Evolutionary conservation across 2,888 invertebrate species (phyloP).

Genomic region (Bursaphelenchus okinawaensis): DNA sequence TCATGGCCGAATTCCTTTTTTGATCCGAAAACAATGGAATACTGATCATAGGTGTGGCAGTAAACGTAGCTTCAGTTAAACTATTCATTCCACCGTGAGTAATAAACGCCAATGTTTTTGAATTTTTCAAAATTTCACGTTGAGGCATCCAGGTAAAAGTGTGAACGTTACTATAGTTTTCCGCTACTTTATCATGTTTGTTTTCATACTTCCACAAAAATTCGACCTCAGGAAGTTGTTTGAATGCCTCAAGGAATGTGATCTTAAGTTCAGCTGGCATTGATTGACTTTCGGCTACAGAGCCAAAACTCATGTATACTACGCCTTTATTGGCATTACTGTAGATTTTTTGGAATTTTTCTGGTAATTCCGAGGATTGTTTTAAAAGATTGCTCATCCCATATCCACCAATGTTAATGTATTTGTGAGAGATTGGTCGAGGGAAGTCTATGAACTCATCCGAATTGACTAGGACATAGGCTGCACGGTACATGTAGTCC

Average conservation of each 20-base stretch:
- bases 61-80: too few species aligned
- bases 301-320: constrained; percentile 14
- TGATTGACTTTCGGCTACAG: constrained; percentile 10
- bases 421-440: constrained; percentile 30
- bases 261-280: constrained; percentile 17
- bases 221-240: constrained; percentile 16
- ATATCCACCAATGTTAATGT: constrained; percentile 19
- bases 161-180: constrained; percentile 14
- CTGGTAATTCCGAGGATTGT: neutral
- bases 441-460: constrained; percentile 34
- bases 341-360: constrained; percentile 14
- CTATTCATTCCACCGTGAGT: constrained; percentile 20
- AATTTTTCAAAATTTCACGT: constrained; percentile 17
- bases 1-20: neutral
- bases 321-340: constrained; percentile 12
- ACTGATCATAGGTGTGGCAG: too few species aligned
- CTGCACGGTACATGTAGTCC: too few species aligned
- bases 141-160: constrained; percentile 14
- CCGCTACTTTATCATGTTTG: too few species aligned
- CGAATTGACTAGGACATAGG: constrained; percentile 34
- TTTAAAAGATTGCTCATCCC: constrained; percentile 16
- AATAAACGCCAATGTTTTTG: constrained; percentile 18
- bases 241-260: constrained; percentile 16
- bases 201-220: constrained; percentile 18
- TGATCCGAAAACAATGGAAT: constrained; percentile 5